Base-by-base conservation (phyloP, 2,113 vertebrate species). In the Phoenicopterus ruber region DNA sequence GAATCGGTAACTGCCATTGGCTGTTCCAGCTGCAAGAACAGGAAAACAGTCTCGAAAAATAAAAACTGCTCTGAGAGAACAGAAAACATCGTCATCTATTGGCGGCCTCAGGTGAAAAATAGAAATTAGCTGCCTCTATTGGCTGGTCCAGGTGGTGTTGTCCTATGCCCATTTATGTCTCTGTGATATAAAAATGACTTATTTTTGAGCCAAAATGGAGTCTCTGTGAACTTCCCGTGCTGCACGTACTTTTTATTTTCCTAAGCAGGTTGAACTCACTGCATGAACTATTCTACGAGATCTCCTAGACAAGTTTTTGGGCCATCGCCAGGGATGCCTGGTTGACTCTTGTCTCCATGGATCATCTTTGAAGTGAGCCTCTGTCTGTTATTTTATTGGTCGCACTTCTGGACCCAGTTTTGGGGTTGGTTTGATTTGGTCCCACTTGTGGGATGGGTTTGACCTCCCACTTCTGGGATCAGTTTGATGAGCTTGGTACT, bases 311-410 rank as follows among this genome's bases (percentile, higher is more conserved):
- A 71, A 40, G 11, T n/a, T 59, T 14, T 21, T 42, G 24, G n/a
- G 36, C 66, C 31, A 12, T n/a, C 2, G 2, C 36, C 2, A 1
- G 31, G 19, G 31, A 58, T 2, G 1, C 31, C 25, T 58, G 8
- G 1, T 34, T 58, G 44, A 49, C n/a, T 67, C 36, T n/a, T n/a
- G n/a, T n/a, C n/a, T n/a, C n/a, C n/a, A 7, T 22, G 17, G 22
- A 66, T 34, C 40, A 66, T 24, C 59, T 66, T 13, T 29, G 16
- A 50, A 34, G n/a, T 67, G 25, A 58, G 13, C 10, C 20, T 34
- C 40, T 61, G 20, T 17, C 32, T 63, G 50, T 13, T 47, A 4
- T 38, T 70, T 34, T 40, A 40, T 29, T 70, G 16, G 32, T 10
- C 19, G 15, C 28, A 14, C 8, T 57, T 50, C 25, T 71, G 66